Base-by-base conservation (phyloP, 2,113 vertebrate species). In the Clupea harengus region DNA sequence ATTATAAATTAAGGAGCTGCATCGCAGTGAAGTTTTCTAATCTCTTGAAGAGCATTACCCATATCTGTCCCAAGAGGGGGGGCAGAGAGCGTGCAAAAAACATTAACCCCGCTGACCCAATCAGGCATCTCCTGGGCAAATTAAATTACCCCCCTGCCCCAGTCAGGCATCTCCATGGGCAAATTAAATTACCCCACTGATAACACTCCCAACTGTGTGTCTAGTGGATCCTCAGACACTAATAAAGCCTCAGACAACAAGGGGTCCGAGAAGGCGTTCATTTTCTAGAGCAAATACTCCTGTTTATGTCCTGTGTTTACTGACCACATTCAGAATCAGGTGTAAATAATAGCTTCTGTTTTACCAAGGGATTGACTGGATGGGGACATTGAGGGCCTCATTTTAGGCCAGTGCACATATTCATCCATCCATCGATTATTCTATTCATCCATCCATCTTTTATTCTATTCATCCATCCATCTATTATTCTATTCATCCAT, bases 81-180 rank as follows among this genome's bases (percentile, higher is more conserved):
- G 50, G 17, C 78, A 52, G 17, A 80, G 87, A 85, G 78, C 50
- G 81, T 85, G 84, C 84, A 83, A n/a, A n/a, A 88, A 39, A 39
- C 39, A 39, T 86, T 87, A 89, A 86, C 85, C 85, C 87, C 44
- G 47, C 20, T 82, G 87, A 39, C 86, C 85, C 84, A 88, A 28
- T 85, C 25, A 28, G n/a, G 64, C 81, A 86, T 84, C n/a, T n/a
- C 54, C 1, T 25, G 18, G 57, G 20, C 11, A 64, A n/a, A 64
- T 64, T 64, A 64, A 64, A 64, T 64, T 20, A 64, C 22, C 20
- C 57, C 17, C 44, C 39, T n/a, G n/a, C n/a, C n/a, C n/a, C n/a
- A n/a, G n/a, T n/a, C n/a, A n/a, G n/a, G n/a, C n/a, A n/a, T n/a
- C n/a, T n/a, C n/a, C n/a, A n/a, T n/a, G n/a, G n/a, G n/a, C n/a